Conservation (phyloP, 2,888 invertebrate genomes). For the Calameuta filiformis region DNA sequence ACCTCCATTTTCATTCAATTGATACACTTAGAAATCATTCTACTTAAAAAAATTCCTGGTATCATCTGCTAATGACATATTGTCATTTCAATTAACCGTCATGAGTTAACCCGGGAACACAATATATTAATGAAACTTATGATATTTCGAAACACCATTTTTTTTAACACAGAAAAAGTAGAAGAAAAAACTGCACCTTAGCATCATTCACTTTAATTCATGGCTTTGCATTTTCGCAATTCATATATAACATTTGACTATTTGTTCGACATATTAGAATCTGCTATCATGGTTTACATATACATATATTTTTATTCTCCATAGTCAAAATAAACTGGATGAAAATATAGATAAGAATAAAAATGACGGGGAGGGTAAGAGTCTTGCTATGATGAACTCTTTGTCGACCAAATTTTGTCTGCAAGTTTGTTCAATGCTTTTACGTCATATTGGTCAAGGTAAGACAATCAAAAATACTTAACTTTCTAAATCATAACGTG, state of each 20-base stretch:
- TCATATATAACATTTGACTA: background rate
- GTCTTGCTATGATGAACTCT: slow-evolving; percentile 43
- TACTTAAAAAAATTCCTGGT: background rate
- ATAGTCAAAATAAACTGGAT: slow-evolving; percentile 36
- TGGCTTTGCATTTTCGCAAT: background rate
- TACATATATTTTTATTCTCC: slow-evolving; percentile 18
- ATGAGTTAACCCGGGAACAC: background rate
- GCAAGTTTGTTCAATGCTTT: slow-evolving; percentile 55
- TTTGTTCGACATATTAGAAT: background rate
- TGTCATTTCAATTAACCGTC: background rate
- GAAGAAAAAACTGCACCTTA: background rate
- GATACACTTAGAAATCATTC: no score
- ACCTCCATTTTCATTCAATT: no score
- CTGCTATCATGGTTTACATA: background rate
- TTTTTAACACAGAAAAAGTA: background rate
- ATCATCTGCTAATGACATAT: background rate
- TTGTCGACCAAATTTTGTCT: slow-evolving; percentile 59
- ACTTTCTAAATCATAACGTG: background rate
- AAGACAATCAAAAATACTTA: slow-evolving; percentile 3
- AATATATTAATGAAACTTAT: background rate
- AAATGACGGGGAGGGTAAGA: slow-evolving; percentile 30
- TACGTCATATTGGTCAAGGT: slow-evolving; percentile 59
- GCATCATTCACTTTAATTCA: background rate
- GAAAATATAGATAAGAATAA: slow-evolving; percentile 42
- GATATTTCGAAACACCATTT: background rate